Evolutionary conservation across 2,888 invertebrate species (phyloP), one percentile per base, ranked within the genome.

Genomic region (Therioaphis trifolii): DNA sequence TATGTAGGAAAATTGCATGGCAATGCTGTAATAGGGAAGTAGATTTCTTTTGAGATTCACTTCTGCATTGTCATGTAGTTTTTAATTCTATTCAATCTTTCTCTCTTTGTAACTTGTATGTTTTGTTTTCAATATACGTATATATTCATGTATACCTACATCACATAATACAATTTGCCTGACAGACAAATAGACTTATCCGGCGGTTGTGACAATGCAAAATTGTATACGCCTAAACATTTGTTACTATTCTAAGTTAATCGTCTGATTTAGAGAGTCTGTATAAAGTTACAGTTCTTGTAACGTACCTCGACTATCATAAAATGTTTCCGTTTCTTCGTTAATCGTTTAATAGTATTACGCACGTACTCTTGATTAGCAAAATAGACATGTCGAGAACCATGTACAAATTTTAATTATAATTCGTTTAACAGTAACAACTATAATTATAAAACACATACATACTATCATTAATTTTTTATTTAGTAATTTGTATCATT

Each of bases 11-110:
- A 68, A 78, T 69, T 43, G 40, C 40, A 27, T 14, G 27, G 27
- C 27, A 43, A 69, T 69, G 40, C 52, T 78, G n/a, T n/a, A 40
- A n/a, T 55, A 69, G 55, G 21, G 66, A 66, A 49, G 49, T 66
- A 49, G 66, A 77, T 66, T 77, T 77, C 66, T 77, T 77, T 77
- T 66, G 18, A 69, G 52, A 69, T 52, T 78, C 55, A 43, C 55
- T 78, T 68, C n/a, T 68, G 68, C 78, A 69, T 55, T 55, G 78
- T 78, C 78, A 78, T 69, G 52, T 1, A 68, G 68, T 68, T 52
- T 68, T 78, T 68, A 66, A 69, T 69, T 68, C 68, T 78, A 77
- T 77, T 55, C 68, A 69, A 27, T 78, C 40, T 40, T 14, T 52
- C 52, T 55, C 68, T 27, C 78, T 55, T 27, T 69, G 27, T 69